A percentile compares a stretch with the other conserved stretches of the same genome.
These are phyloP conservation scores for Morpho helenor DNA, from an alignment of 2,888 invertebrate genomes.

Conservation along the genomic window DNA sequence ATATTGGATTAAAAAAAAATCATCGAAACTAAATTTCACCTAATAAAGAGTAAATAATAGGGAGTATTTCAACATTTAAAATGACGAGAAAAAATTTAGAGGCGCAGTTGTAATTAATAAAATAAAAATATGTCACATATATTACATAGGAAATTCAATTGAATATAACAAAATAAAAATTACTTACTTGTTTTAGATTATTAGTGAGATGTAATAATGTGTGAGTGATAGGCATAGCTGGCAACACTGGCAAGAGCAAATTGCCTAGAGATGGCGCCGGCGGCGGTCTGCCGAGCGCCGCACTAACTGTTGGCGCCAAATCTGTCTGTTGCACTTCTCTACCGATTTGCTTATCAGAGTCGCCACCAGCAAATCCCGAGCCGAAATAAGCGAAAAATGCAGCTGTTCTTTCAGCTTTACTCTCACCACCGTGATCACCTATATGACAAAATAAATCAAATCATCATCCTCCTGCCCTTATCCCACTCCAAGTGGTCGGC, in stretches of 20 bases:
- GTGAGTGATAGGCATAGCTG: constrained; percentile 41
- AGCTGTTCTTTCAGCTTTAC: constrained; percentile 90
- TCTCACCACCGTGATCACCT: constrained; percentile 98
- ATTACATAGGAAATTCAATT: too few relatives aligned
- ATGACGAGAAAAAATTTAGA: too few relatives aligned
- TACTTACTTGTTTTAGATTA: constrained; percentile 62
- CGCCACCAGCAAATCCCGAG: constrained; percentile 66
- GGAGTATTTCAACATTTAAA: too few relatives aligned
- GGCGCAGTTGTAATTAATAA: too few relatives aligned
- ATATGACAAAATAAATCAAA: constrained; percentile 25
- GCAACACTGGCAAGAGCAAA: constrained; percentile 52
- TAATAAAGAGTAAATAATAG: too few relatives aligned
- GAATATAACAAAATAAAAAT: too few relatives aligned
- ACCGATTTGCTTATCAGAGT: constrained; percentile 56
- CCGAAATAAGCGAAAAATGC: constrained; percentile 93
- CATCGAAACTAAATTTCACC: too few relatives aligned
- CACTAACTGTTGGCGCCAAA: constrained; percentile 93
- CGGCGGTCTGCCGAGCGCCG: constrained; percentile 79
- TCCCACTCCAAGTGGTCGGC: too few relatives aligned
- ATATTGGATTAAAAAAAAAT: too few relatives aligned
- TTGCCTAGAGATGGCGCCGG: constrained; percentile 66
- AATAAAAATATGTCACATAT: too few relatives aligned
- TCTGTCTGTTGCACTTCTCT: constrained; percentile 87
- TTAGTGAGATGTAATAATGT: constrained; percentile 57
- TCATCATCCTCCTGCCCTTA: too few relatives aligned